These are phyloP conservation scores for Laticauda laticaudata DNA, from an alignment of 2,113 vertebrate species.

Conservation along the genomic window DNA sequence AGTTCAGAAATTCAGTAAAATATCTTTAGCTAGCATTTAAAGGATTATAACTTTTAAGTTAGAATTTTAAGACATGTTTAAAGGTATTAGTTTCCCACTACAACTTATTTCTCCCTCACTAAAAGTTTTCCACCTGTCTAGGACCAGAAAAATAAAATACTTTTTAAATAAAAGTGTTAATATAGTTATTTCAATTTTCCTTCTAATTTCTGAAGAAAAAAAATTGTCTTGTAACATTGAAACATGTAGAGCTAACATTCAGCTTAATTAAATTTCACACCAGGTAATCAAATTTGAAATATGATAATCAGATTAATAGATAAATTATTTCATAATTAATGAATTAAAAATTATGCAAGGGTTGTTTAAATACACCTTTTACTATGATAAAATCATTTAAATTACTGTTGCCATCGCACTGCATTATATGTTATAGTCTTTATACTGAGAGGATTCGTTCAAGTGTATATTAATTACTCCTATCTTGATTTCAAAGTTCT, in stretches of 20 bases:
- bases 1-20: rapidly evolving
- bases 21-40: background rate
- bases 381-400: slow-evolving; percentile 1
- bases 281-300: background rate
- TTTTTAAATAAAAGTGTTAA: background rate
- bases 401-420: background rate
- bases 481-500: slow-evolving; percentile 4
- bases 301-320: background rate
- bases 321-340: slow-evolving; percentile 7
- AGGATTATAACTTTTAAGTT: slow-evolving; percentile 7
- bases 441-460: slow-evolving; percentile 8
- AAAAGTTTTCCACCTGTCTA: background rate
- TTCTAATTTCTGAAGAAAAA: background rate
- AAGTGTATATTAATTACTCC: background rate
- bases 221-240: background rate
- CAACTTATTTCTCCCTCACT: background rate
- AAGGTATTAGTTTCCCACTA: background rate
- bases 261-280: background rate
- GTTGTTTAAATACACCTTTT: background rate
- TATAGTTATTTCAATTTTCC: background rate
- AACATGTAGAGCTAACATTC: background rate
- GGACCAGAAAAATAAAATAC: background rate
- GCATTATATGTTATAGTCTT: slow-evolving; percentile 6
- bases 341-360: background rate
- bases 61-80: background rate